Evolutionary conservation across 2,113 vertebrate genomes (phyloP).

Genomic region (Chascanopsetta lugubris): DNA sequence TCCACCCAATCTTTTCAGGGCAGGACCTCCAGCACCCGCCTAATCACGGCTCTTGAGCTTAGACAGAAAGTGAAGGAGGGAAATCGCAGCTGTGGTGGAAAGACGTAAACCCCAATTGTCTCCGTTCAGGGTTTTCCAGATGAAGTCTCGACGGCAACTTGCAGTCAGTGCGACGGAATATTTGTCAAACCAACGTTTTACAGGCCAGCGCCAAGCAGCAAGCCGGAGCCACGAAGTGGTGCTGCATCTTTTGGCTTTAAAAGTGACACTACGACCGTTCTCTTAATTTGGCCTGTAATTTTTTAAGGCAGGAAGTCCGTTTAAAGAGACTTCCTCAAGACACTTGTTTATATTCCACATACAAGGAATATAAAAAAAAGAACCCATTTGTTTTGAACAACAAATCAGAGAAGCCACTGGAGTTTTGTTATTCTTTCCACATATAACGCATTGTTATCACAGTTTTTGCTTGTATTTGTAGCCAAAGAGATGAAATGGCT

Average conservation of each 20-base stretch:
- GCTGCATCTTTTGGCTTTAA: conserved; percentile 28
- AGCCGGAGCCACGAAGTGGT: conserved; percentile 52
- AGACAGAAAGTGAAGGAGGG: conserved; percentile 2
- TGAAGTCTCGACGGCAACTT: conserved; percentile 28
- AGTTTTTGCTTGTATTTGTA: conserved; percentile 47
- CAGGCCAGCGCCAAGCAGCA: conserved; percentile 23
- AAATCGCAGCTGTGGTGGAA: conserved; percentile 29
- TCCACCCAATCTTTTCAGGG: conserved; percentile 99
- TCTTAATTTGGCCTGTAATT: conserved; percentile 26
- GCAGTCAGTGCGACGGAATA: conserved; percentile 17
- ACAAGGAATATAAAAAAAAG: conserved; percentile 12
- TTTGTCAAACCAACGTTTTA: conserved; percentile 29
- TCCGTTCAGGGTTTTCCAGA: conserved; percentile 13
- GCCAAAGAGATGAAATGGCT: conserved; percentile 59
- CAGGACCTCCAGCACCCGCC: conserved; percentile 99
- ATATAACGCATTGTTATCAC: conserved; percentile 23
- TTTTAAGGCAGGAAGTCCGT: conserved; percentile 20
- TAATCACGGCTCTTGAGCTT: conserved; percentile 94
- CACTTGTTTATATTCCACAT: conserved; percentile 35
- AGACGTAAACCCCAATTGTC: conserved; percentile 1
- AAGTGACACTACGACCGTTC: conserved; percentile 39
- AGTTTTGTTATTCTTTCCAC: conserved; percentile 28
- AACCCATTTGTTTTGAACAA: conserved; percentile 25
- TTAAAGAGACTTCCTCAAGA: conserved; percentile 33
- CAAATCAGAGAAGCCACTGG: conserved; percentile 61